Conservation (phyloP, 2,113 vertebrate species). For the Syngnathus scovelli region DNA sequence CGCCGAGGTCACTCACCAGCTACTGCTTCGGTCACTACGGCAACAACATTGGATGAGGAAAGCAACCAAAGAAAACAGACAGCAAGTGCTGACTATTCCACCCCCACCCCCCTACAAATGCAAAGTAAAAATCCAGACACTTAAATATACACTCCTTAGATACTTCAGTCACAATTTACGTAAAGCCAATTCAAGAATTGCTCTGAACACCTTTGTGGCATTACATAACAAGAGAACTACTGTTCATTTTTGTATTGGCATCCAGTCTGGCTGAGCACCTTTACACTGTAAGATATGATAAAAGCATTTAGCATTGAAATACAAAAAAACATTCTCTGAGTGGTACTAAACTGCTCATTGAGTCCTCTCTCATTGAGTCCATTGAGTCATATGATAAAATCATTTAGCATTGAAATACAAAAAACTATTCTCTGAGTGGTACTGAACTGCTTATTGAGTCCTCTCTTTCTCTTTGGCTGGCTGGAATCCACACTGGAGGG, state of each 20-base stretch:
- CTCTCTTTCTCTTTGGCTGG: constrained; percentile 19
- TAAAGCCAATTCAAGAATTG: no score
- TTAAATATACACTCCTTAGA: not conserved
- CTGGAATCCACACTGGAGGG: constrained; percentile 27
- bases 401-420: constrained; percentile 22
- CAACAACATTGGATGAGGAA: constrained; percentile 22
- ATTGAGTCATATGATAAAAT: not conserved
- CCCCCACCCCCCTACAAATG: no score
- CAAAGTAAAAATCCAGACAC: not conserved
- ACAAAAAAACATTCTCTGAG: constrained; percentile 17
- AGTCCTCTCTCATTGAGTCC: not conserved
- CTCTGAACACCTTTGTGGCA: not conserved
- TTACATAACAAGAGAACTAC: not conserved
- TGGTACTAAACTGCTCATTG: constrained; percentile 27
- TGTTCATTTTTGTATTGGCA: not conserved
- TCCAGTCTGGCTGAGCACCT: not conserved
- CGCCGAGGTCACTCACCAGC: constrained; percentile 36
- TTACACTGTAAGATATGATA: not conserved
- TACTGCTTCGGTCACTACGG: constrained; percentile 15
- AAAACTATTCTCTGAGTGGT: constrained; percentile 18
- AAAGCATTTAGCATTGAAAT: constrained; percentile 18
- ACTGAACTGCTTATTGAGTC: constrained; percentile 29
- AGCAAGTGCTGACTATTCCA: constrained; percentile 7
- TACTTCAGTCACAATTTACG: not conserved
- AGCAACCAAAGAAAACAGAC: constrained; percentile 1